Percentiles rank a stretch among this genome's conserved stretches.
Conservation (phyloP, 2,797 vertebrate genomes). For the Lerista edwardsae region DNA sequence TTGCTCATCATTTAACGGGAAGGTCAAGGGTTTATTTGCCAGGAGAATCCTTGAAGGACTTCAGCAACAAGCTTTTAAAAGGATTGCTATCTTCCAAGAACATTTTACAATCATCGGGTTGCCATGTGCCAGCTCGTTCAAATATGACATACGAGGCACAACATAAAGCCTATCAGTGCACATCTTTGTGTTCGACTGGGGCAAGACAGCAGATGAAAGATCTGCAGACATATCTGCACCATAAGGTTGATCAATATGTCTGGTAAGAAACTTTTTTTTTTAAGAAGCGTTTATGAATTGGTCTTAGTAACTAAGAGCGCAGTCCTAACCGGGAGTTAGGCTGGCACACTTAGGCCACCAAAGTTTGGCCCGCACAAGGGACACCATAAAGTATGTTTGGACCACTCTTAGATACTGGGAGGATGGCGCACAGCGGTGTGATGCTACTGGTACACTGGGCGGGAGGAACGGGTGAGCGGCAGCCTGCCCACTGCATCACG, state of each 20-base stretch:
- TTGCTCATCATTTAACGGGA: slow-evolving; percentile 26
- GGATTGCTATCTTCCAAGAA: slow-evolving; percentile 25
- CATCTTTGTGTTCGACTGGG: background rate
- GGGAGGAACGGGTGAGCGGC: too few relatives aligned
- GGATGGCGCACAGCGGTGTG: too few relatives aligned
- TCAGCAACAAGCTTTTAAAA: slow-evolving; percentile 15
- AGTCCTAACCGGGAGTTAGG: too few relatives aligned
- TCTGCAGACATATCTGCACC: background rate
- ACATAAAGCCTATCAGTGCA: background rate
- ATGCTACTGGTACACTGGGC: too few relatives aligned
- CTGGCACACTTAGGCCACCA: too few relatives aligned
- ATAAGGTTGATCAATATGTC: background rate
- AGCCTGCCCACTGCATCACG: too few relatives aligned
- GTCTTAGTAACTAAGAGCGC: too few relatives aligned
- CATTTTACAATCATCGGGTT: background rate
- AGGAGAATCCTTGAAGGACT: background rate
- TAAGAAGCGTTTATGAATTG: too few relatives aligned
- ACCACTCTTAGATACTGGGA: too few relatives aligned
- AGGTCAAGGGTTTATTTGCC: slow-evolving; percentile 25
- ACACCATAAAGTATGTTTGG: too few relatives aligned
- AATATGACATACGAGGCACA: slow-evolving; percentile 23
- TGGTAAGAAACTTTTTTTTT: background rate
- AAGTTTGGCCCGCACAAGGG: too few relatives aligned
- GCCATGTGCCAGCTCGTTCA: slow-evolving; percentile 24
- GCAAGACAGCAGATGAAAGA: background rate